phyloP scores from a whole-genome alignment of 1,140 invertebrate species.

The Drosophila sturtevanti region DNA sequence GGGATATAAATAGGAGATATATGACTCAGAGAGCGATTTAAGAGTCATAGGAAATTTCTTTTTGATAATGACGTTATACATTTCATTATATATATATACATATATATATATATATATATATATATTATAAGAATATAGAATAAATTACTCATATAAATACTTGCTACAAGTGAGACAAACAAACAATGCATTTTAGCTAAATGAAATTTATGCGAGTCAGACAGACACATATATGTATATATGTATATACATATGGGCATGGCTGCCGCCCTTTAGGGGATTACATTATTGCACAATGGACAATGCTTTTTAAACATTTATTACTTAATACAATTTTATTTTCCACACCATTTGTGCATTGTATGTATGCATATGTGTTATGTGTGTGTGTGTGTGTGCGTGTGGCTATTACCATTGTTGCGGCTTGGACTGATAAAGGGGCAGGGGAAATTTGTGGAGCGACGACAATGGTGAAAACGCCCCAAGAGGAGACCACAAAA shows the following conservation, averaged over 20 bases:
- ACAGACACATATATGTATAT: neutral
- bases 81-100: no score
- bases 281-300: constrained; percentile 14
- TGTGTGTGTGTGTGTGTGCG: constrained; percentile 9
- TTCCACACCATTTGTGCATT: constrained; percentile 16
- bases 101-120: neutral
- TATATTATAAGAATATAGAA: no score
- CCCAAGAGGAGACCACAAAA: constrained; percentile 13
- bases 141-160: neutral
- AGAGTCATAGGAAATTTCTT: no score
- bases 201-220: constrained; percentile 3
- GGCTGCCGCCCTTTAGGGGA: neutral
- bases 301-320: constrained; percentile 30
- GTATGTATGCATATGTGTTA: constrained; percentile 5
- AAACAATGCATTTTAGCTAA: neutral
- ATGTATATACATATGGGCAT: neutral
- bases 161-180: neutral
- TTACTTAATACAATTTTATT: constrained; percentile 34
- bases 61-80: neutral
- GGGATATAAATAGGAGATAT: no score
- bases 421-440: neutral
- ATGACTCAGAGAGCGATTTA: no score
- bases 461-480: neutral
- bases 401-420: constrained; percentile 18
- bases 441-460: neutral